Evolutionary conservation across 2,797 vertebrate genomes (phyloP).

Genomic region (Petrocephalus schoutedeni): DNA sequence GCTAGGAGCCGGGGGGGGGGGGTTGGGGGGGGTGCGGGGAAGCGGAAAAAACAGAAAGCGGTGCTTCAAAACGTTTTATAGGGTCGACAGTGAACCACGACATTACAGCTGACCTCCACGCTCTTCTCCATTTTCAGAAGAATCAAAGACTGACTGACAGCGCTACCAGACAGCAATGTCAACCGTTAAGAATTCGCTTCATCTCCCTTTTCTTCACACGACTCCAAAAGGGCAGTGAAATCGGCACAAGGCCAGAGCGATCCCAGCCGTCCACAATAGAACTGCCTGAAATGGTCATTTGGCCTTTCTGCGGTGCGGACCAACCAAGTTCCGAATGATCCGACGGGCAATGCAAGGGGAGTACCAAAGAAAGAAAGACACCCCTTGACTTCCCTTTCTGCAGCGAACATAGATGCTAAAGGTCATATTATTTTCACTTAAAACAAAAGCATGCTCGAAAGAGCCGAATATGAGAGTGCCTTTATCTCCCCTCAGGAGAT

Average conservation of each 20-base stretch:
- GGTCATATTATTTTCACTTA: constrained; percentile 4
- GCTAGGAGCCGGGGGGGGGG: constrained; percentile 39
- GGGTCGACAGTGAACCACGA: neutral
- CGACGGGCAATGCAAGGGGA: neutral
- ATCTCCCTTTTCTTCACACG: neutral
- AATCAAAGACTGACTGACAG: neutral
- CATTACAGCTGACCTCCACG: neutral
- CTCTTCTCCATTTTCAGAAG: neutral
- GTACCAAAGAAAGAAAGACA: neutral
- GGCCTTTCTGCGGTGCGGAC: neutral
- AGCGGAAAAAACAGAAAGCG: neutral
- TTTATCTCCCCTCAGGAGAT: neutral
- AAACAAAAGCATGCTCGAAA: constrained; percentile 12
- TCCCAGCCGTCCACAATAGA: constrained; percentile 8
- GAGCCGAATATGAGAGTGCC: neutral
- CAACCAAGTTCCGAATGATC: neutral
- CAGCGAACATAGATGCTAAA: neutral
- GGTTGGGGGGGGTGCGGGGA: constrained; percentile 12
- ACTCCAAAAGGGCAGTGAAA: neutral
- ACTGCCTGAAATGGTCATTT: constrained; percentile 8
- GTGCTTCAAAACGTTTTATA: neutral
- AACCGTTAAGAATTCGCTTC: neutral
- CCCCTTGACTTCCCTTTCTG: neutral
- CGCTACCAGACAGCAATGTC: neutral
- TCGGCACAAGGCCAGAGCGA: neutral